Conservation (phyloP, 2,888 invertebrate genomes). For the Stictocephala bisonia region DNA sequence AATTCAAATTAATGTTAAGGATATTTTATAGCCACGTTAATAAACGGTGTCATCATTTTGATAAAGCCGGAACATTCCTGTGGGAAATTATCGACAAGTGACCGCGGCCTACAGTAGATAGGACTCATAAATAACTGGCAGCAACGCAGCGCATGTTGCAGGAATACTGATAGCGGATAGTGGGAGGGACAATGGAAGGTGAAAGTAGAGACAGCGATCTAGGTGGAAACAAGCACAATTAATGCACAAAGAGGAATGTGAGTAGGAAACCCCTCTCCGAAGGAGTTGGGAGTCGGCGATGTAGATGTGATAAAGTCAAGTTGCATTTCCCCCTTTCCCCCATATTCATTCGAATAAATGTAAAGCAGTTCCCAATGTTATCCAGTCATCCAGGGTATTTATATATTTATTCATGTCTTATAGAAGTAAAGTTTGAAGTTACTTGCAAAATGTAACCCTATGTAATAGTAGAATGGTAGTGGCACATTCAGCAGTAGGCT, state of each 20-base stretch:
- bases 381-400: too few species aligned
- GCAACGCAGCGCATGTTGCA: not conserved
- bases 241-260: constrained; percentile 35
- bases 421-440: too few species aligned
- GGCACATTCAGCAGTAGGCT: too few species aligned
- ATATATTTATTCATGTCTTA: too few species aligned
- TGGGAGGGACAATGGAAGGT: constrained; percentile 33
- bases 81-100: not conserved
- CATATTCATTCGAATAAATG: too few species aligned
- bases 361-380: too few species aligned
- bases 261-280: constrained; percentile 10
- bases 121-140: constrained; percentile 30
- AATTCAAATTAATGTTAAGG: too few species aligned
- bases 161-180: constrained; percentile 10
- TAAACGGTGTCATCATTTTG: too few species aligned
- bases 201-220: constrained; percentile 32
- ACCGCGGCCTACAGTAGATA: not conserved
- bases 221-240: constrained; percentile 28
- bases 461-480: too few species aligned
- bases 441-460: too few species aligned
- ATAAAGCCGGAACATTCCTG: not conserved
- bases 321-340: too few species aligned
- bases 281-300: not conserved
- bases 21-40: too few species aligned
- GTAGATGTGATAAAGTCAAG: not conserved